These are phyloP conservation scores for Erpobdella octoculata DNA, from an alignment of 2,888 invertebrate species.

Conservation along the genomic window DNA sequence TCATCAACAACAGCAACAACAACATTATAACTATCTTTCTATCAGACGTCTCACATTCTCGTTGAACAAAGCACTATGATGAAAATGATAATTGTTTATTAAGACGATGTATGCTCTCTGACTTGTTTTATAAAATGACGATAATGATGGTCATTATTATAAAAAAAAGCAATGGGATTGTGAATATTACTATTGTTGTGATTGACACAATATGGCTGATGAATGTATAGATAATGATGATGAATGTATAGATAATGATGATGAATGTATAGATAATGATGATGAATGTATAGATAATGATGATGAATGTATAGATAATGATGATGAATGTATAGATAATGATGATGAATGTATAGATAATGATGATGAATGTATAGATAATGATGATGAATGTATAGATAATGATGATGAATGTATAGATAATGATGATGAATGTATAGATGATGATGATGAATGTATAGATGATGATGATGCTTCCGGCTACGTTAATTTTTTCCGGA, in stretches of 20 bases:
- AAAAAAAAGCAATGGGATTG: too few species aligned
- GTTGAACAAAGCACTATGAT: too few species aligned
- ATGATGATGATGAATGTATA: not conserved
- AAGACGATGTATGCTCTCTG: too few species aligned
- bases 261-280: not conserved
- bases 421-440: not conserved
- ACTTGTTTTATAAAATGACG: too few species aligned
- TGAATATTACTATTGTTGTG: not conserved
- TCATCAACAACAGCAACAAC: conserved; percentile 14
- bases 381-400: not conserved
- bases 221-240: not conserved
- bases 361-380: not conserved
- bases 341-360: not conserved
- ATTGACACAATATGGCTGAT: not conserved
- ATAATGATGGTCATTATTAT: too few species aligned
- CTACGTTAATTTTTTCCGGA: too few species aligned
- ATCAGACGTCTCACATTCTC: not conserved
- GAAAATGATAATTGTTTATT: too few species aligned
- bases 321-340: not conserved
- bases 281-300: not conserved
- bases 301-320: not conserved
- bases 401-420: not conserved
- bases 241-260: not conserved
- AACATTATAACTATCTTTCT: not conserved
- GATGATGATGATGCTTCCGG: too few species aligned